phyloP scores from a whole-genome alignment of 2,113 vertebrate species.

The Poecile atricapillus region DNA sequence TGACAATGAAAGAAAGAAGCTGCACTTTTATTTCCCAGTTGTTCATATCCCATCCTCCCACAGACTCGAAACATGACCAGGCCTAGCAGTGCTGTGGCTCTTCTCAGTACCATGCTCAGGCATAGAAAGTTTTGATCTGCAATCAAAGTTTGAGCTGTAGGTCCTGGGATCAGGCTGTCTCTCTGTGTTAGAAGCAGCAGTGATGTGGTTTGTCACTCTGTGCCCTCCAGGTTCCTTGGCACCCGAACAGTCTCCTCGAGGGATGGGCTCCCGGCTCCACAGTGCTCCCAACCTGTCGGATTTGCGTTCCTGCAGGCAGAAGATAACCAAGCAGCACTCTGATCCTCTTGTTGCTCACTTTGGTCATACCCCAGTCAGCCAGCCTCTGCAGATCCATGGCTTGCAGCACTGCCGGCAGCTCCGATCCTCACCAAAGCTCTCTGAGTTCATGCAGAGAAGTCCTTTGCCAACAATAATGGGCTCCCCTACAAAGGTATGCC shows the following conservation, averaged over 20 bases:
- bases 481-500: constrained; percentile 88
- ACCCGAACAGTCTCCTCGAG: constrained; percentile 66
- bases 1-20: neutral
- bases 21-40: neutral
- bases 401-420: constrained; percentile 79
- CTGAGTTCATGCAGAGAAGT: constrained; percentile 91
- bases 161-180: neutral
- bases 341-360: constrained; percentile 80
- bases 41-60: neutral
- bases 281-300: constrained; percentile 90
- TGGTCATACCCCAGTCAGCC: constrained; percentile 48
- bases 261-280: constrained; percentile 90
- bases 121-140: neutral
- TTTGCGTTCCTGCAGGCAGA: constrained; percentile 78
- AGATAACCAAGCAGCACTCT: constrained; percentile 91
- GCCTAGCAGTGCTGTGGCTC: neutral
- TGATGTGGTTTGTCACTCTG: neutral
- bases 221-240: constrained; percentile 53
- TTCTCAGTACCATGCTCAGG: neutral
- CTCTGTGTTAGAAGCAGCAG: neutral
- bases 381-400: constrained; percentile 58
- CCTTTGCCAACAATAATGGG: constrained; percentile 93
- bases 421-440: constrained; percentile 88
- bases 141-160: neutral
- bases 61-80: neutral